A percentile compares a stretch with the other conserved stretches of the same genome.
Evolutionary conservation across 2,888 invertebrate species (phyloP).

Genomic region (Opisthograptis luteolata): DNA sequence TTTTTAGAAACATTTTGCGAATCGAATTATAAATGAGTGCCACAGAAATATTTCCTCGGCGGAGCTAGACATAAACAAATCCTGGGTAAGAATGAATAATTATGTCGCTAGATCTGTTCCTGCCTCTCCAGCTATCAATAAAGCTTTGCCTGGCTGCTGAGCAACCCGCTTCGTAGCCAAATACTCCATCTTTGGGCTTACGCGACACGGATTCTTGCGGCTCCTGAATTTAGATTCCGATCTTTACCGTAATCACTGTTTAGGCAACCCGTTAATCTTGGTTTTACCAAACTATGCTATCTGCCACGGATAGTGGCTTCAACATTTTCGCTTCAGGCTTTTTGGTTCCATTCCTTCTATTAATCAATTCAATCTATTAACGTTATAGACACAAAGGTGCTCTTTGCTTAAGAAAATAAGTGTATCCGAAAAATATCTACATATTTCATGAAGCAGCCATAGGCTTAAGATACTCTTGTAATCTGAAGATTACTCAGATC

Average conservation of each 20-base stretch:
- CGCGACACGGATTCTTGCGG: conserved; percentile 59
- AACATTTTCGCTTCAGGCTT: conserved; percentile 4
- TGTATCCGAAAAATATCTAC: neutral
- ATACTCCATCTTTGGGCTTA: conserved; percentile 73
- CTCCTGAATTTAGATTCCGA: conserved; percentile 70
- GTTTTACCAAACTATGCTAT: conserved; percentile 37
- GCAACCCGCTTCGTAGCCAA: conserved; percentile 47
- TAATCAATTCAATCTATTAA: neutral
- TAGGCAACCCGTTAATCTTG: conserved; percentile 55
- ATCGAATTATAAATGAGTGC: neutral
- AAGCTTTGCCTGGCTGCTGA: conserved; percentile 46
- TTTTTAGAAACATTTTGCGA: no score
- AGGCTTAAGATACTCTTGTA: conserved; percentile 1
- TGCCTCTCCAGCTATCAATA: conserved; percentile 49
- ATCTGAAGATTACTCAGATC: conserved; percentile 19
- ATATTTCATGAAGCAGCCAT: conserved; percentile 2
- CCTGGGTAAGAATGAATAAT: conserved; percentile 52
- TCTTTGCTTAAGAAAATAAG: conserved; percentile 2
- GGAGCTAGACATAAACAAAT: conserved; percentile 34
- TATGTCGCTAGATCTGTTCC: conserved; percentile 42
- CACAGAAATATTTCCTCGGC: conserved; percentile 16
- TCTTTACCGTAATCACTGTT: conserved; percentile 69
- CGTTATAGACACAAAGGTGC: no score
- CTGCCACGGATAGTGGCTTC: neutral
- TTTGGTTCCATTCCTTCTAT: neutral